Evolutionary conservation across 2,888 invertebrate species (phyloP), one percentile per base, ranked within the genome.

Genomic region (Cantharis lateralis): DNA sequence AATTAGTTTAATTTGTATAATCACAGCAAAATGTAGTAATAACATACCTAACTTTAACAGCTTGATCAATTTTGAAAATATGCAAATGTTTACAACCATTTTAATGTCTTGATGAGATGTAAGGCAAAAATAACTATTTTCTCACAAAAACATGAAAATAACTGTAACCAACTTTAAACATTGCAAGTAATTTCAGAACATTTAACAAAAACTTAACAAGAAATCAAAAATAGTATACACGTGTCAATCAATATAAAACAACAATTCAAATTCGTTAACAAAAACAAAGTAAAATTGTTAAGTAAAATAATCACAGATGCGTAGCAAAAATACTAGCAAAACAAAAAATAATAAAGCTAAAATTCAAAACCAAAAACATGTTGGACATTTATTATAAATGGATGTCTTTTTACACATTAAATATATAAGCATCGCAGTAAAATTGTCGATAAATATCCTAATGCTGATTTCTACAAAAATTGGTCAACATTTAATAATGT

Each of bases 21-120:
- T 73, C 76, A 76, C 72, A 76, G 76, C 76, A 76, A 76, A 72
- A 72, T 76, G 70, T 66, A 76, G 48, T 48, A 48, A 48, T 72
- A 76, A 76, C 76, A 76, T 70, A 76, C 76, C 76, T 66, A 15
- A 15, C 63, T 62, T 72, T 70, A 73, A 70, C 61, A 64, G 62
- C 70, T 63, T 13, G n/a, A 66, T 66, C n/a, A 48, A 66, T 66
- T 66, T 24, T 20, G 24, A 20, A 64, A 20, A 20, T 66, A 20
- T 20, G n/a, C 18, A 66, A n/a, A 20, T 24, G 11, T 20, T 66
- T 24, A 48, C 64, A 66, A 66, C 20, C 2, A 20, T 66, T 66
- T n/a, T 48, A n/a, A 48, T 48, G n/a, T n/a, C 10, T 48, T 48
- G n/a, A n/a, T 7, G 48, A 48, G 48, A n/a, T 48, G 9, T n/a